Evolutionary conservation across 1,140 invertebrate genomes (phyloP).

Genomic region (roundworm (Caenorhabditis elegans)): WBcel235 BX284605.5:12079001-12079500

Average conservation of each 20-base stretch:
- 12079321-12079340: slow-evolving; percentile 23
- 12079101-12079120: slow-evolving; percentile 18
- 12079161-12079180: slow-evolving; percentile 2
- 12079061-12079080: background rate
- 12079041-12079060: background rate
- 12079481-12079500: background rate
- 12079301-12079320: slow-evolving; percentile 31
- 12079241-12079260: background rate
- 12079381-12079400: background rate
- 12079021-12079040: slow-evolving; percentile 30
- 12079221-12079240: background rate
- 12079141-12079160: background rate
- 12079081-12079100: slow-evolving; percentile 4
- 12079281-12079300: too few species aligned
- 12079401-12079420: slow-evolving; percentile 19
- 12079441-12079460: background rate
- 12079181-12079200: background rate
- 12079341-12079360: slow-evolving; percentile 20
- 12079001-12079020: slow-evolving; percentile 31
- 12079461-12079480: slow-evolving; percentile 10
- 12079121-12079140: background rate
- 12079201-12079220: slow-evolving; percentile 34
- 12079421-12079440: background rate
- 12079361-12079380: slow-evolving; percentile 31
- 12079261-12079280: slow-evolving; percentile 16